Conservation (phyloP, 2,888 invertebrate species). For the Phorcus lineatus region DNA sequence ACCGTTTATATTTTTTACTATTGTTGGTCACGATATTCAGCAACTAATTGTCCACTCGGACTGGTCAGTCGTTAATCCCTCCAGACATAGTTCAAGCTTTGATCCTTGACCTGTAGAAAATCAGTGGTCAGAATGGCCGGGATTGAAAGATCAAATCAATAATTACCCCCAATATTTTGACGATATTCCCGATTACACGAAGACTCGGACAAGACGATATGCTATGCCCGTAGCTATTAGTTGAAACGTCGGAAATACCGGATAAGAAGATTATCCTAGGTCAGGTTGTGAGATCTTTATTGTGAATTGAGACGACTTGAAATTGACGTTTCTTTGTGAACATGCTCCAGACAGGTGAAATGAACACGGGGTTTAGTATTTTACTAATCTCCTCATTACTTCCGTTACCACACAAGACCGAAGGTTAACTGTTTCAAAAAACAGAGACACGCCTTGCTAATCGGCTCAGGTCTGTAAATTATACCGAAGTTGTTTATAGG, state of each 20-base stretch:
- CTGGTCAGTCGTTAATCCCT: no score
- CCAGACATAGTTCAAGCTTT: neutral
- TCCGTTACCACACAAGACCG: neutral
- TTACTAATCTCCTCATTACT: neutral
- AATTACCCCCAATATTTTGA: neutral
- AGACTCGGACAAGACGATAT: neutral
- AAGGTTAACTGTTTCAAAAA: no score
- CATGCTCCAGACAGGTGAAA: neutral
- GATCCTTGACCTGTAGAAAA: neutral
- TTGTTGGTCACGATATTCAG: no score
- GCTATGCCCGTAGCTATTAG: neutral
- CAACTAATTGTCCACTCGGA: no score
- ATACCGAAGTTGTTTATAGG: no score
- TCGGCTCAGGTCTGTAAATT: no score
- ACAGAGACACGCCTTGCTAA: no score
- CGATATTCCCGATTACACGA: neutral
- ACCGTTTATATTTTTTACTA: no score
- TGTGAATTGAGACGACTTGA: neutral
- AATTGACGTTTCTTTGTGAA: neutral
- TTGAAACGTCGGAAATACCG: neutral
- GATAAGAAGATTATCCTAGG: neutral
- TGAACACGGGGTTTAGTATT: neutral
- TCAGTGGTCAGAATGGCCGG: neutral
- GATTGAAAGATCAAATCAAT: neutral
- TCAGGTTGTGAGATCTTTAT: neutral